phyloP scores from a whole-genome alignment of 2,888 invertebrate genomes.

The Himalopsyche kuldschensis region DNA sequence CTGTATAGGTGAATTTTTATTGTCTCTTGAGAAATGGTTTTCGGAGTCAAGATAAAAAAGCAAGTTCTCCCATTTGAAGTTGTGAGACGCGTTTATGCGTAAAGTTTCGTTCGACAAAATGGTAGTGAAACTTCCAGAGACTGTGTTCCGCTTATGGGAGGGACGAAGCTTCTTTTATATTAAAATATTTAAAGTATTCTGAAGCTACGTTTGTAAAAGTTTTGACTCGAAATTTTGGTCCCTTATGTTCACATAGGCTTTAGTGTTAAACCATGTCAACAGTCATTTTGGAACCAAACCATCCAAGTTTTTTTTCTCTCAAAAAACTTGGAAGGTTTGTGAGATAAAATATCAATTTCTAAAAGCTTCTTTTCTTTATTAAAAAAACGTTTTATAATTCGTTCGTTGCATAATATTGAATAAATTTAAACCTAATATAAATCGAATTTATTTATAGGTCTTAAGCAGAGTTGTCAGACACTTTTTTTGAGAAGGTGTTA shows the following conservation, averaged over 20 bases:
- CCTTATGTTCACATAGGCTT: not conserved
- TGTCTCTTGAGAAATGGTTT: conserved; percentile 24
- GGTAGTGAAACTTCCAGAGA: conserved; percentile 11
- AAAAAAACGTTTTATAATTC: not conserved
- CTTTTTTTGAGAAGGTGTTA: too few species aligned
- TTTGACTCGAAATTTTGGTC: not conserved
- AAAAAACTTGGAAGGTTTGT: not conserved
- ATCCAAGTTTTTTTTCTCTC: not conserved
- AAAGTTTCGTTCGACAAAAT: conserved; percentile 18
- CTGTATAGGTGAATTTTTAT: conserved; percentile 11
- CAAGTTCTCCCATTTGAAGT: conserved; percentile 21
- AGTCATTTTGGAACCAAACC: not conserved
- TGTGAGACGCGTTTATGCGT: conserved; percentile 28
- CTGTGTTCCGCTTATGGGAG: not conserved
- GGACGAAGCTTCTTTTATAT: not conserved
- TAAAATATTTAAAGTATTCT: not conserved
- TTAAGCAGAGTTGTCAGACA: too few species aligned
- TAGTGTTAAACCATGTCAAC: not conserved
- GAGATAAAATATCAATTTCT: not conserved
- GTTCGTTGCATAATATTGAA: too few species aligned
- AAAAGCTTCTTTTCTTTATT: not conserved
- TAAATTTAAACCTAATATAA: too few species aligned
- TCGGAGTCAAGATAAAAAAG: conserved; percentile 19
- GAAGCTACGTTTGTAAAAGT: not conserved
- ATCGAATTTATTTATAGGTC: too few species aligned